Percentiles rank a stretch among this genome's conserved stretches.
These are phyloP conservation scores for Lacanobia oleracea DNA, from an alignment of 2,888 invertebrate genomes.

Conservation along the genomic window DNA sequence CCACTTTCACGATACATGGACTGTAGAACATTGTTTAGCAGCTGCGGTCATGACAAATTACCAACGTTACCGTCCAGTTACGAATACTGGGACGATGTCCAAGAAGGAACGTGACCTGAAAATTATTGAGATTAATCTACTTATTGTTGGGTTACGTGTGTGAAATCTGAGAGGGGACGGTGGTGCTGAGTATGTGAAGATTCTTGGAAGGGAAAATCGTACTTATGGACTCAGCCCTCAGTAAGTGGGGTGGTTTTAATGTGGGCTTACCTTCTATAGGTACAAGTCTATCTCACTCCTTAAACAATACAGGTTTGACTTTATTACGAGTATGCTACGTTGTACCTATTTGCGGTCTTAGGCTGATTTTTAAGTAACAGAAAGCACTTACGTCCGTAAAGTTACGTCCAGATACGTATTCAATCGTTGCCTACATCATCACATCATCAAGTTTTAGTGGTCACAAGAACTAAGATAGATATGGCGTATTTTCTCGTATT, in stretches of 20 bases:
- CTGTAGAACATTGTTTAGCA: constrained; percentile 44
- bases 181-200: not conserved
- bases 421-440: too few species aligned
- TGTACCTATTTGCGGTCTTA: not conserved
- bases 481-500: too few species aligned
- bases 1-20: constrained; percentile 33
- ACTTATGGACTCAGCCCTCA: not conserved
- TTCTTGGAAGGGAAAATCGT: not conserved
- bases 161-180: constrained; percentile 25
- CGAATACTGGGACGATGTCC: constrained; percentile 54
- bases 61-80: constrained; percentile 46
- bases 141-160: constrained; percentile 28
- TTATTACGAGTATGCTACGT: too few species aligned
- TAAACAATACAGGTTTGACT: too few species aligned
- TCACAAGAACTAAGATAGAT: too few species aligned
- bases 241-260: not conserved
- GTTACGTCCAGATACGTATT: not conserved
- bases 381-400: too few species aligned
- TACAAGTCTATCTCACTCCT: too few species aligned
- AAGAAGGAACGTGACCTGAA: constrained; percentile 55
- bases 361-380: not conserved
- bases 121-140: constrained; percentile 51
- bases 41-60: constrained; percentile 63
- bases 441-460: too few species aligned
- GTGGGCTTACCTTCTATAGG: too few species aligned